phyloP scores from a whole-genome alignment of 2,888 invertebrate species.

The Diarsia brunnea region DNA sequence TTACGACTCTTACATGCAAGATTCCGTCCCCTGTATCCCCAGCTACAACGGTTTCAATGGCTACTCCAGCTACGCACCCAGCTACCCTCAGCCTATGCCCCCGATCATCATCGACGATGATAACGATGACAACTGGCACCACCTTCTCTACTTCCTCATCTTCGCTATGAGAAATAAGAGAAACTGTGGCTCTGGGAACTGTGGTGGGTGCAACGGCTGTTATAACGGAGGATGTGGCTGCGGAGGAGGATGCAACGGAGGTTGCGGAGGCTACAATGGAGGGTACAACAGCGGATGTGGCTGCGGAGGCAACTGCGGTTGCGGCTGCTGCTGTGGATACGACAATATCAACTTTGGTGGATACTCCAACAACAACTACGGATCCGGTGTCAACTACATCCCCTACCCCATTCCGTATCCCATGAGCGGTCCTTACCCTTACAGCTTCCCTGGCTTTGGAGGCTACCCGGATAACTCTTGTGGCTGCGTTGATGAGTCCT shows the following conservation, averaged over 20 bases:
- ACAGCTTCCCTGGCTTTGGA: constrained; percentile 19
- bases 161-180: constrained; percentile 75
- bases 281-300: constrained; percentile 3
- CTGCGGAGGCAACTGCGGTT: constrained; percentile 9
- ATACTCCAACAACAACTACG: constrained; percentile 29
- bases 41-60: constrained; percentile 44
- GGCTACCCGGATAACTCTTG: constrained; percentile 32
- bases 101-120: constrained; percentile 72
- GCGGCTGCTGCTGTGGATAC: constrained; percentile 21
- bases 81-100: constrained; percentile 65
- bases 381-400: constrained; percentile 36
- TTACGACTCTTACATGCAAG: constrained; percentile 58
- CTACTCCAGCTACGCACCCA: constrained; percentile 49
- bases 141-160: constrained; percentile 76
- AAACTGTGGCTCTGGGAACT: constrained; percentile 49
- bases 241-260: constrained; percentile 49
- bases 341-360: background rate
- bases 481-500: constrained; percentile 30
- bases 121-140: constrained; percentile 69
- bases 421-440: constrained; percentile 20
- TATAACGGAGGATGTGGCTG: constrained; percentile 49
- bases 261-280: constrained; percentile 11
- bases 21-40: constrained; percentile 56
- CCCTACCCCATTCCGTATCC: constrained; percentile 63
- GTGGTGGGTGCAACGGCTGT: constrained; percentile 52